phyloP scores from a whole-genome alignment of 2,888 invertebrate genomes.

The Blastobasis adustella region DNA sequence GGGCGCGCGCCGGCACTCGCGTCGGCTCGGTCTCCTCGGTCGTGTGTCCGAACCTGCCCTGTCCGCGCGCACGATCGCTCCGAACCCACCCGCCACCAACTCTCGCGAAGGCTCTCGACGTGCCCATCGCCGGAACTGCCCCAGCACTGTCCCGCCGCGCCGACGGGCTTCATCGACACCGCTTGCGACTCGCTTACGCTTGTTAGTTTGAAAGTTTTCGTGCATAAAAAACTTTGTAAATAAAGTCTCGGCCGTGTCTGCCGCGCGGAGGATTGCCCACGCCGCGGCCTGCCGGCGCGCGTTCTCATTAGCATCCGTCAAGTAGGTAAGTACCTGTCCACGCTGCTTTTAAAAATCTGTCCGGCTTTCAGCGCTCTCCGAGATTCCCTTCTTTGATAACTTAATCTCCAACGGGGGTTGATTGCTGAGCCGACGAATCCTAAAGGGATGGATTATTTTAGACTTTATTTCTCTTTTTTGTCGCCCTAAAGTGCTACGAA shows the following conservation, averaged over 20 bases:
- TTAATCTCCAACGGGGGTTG: constrained; percentile 28
- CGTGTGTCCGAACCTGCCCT: constrained; percentile 69
- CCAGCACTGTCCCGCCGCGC: too few relatives aligned
- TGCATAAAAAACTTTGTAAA: too few relatives aligned
- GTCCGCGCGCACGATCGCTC: constrained; percentile 64
- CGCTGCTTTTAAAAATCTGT: constrained; percentile 47
- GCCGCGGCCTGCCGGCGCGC: constrained; percentile 32
- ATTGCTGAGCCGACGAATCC: constrained; percentile 15
- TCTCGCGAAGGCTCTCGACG: constrained; percentile 25
- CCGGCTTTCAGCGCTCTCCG: constrained; percentile 29
- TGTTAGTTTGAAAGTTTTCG: too few relatives aligned
- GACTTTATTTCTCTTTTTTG: too few relatives aligned
- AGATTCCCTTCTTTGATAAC: constrained; percentile 30
- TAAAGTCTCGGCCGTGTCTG: constrained; percentile 26
- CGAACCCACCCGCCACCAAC: constrained; percentile 62
- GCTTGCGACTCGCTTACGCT: too few relatives aligned
- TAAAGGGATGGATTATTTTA: too few relatives aligned
- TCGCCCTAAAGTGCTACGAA: too few relatives aligned
- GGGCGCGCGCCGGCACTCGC: constrained; percentile 61
- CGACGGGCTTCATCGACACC: too few relatives aligned
- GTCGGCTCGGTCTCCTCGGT: constrained; percentile 64
- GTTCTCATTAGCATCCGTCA: constrained; percentile 60
- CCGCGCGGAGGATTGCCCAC: constrained; percentile 32
- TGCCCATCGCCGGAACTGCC: too few relatives aligned
- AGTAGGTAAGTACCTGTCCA: constrained; percentile 49